Base-by-base conservation (phyloP, 2,888 invertebrate species). In the Abscondita cerata region DNA sequence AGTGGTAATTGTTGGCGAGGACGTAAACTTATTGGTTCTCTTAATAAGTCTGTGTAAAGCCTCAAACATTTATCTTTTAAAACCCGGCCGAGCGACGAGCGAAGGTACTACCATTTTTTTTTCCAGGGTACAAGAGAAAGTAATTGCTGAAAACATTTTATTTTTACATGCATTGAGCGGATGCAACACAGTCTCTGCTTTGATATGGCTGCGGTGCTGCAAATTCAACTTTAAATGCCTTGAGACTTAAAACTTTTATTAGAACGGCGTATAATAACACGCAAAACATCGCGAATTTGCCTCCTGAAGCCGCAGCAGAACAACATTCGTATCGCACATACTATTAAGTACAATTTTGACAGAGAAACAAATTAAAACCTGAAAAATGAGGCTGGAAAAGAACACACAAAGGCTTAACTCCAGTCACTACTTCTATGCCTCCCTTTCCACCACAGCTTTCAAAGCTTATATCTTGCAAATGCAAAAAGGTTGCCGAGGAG, bases 1-100 rank as follows among this genome's bases (percentile, higher is more conserved):
- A 50, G 62, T 64, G 18, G 18, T 62, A 18, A 48, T 65, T 52
- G 62, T 68, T 9, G 67, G 58, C 19, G 62, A 68, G 65, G 62
- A 68, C 36, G 31, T 62, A 34, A 64, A 67, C 60, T 58, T 68
- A 31, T 16, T 60, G n/a, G 57, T 64, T 46, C 40, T 65, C 9
- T 47, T 58, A 31, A 55, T 31, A 31, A 9, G 31, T 31, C 6
- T 31, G 31, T 31, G 31, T 31, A 31, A n/a, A 4, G 31, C 40
- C 20, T 41, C 41, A 13, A 41, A 41, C 13, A 41, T 8, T 13
- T 41, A 41, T 8, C 1, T n/a, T 41, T 15, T 41, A 4, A 41
- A 41, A 13, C 41, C 41, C 2, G 41, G 8, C 31, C 9, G 31
- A 31, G 9, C 31, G 31, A 31, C 5, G 31, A n/a, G 31, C 9